These are phyloP conservation scores for Entelurus aequoreus DNA, from an alignment of 2,113 vertebrate genomes.

Conservation along the genomic window DNA sequence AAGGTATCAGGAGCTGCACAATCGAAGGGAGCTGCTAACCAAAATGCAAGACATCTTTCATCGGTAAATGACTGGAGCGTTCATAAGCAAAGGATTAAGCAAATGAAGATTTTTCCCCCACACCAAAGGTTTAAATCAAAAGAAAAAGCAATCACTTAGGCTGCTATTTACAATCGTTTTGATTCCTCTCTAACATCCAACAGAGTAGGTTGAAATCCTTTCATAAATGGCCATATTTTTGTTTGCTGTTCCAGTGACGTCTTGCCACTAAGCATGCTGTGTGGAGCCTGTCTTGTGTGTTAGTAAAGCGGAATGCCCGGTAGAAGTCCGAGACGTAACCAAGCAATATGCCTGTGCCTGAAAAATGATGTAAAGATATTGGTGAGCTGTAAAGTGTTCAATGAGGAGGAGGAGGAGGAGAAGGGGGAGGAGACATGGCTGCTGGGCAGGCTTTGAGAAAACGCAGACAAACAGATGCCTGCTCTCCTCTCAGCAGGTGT, in stretches of 20 bases:
- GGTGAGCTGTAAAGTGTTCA: slow-evolving; percentile 62
- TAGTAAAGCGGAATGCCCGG: slow-evolving; percentile 70
- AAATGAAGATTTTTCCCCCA: slow-evolving; percentile 48
- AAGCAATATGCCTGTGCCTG: slow-evolving; percentile 75
- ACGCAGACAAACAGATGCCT: slow-evolving; percentile 43
- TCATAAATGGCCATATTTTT: slow-evolving; percentile 67
- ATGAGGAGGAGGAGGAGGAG: slow-evolving; percentile 28
- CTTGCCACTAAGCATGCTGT: slow-evolving; percentile 74
- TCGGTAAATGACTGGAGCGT: slow-evolving; percentile 60
- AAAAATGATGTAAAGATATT: slow-evolving; percentile 68
- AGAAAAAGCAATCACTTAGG: slow-evolving; percentile 72
- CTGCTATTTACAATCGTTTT: slow-evolving; percentile 75
- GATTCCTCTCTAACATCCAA: slow-evolving; percentile 56
- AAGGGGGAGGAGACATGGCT: slow-evolving; percentile 53
- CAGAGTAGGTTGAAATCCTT: slow-evolving; percentile 45
- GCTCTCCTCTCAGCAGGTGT: slow-evolving; percentile 38
- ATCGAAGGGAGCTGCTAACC: slow-evolving; percentile 49
- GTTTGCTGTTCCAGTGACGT: slow-evolving; percentile 70
- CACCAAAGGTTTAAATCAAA: slow-evolving; percentile 68
- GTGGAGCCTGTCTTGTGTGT: slow-evolving; percentile 68
- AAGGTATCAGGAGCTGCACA: slow-evolving; percentile 57
- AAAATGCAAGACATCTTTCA: slow-evolving; percentile 58
- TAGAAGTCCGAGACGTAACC: slow-evolving; percentile 66
- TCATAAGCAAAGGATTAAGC: slow-evolving; percentile 63
- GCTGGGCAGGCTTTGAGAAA: slow-evolving; percentile 51